Conservation (phyloP, 1,140 invertebrate genomes). For the Diploscapter pachys region DNA sequence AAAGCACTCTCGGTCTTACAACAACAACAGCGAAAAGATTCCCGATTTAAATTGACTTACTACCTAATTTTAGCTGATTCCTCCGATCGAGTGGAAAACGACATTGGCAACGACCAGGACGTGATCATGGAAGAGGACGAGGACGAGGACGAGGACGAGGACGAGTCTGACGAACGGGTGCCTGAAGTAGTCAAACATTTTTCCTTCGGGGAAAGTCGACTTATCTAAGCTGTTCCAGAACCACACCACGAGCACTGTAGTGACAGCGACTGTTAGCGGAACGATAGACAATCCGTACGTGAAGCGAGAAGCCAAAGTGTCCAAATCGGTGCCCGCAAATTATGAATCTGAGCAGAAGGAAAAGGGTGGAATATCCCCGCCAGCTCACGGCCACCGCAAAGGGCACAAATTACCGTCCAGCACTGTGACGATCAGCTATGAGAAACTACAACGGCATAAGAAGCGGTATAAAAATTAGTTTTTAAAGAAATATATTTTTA, state of each 20-base stretch:
- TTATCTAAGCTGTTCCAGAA: constrained; percentile 2
- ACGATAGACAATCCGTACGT: constrained; percentile 26
- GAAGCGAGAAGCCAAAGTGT: constrained; percentile 29
- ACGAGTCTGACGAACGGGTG: constrained; percentile 25
- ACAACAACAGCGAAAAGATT: not conserved
- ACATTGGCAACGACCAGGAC: constrained; percentile 21
- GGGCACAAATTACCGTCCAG: not conserved
- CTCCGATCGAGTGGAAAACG: constrained; percentile 27
- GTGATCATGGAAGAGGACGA: constrained; percentile 32
- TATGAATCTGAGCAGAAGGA: constrained; percentile 23
- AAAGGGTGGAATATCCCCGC: not conserved
- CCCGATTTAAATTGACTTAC: not conserved
- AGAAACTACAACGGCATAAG: constrained; percentile 57
- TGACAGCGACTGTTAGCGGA: constrained; percentile 23
- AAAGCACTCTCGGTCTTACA: not conserved
- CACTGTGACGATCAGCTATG: constrained; percentile 47
- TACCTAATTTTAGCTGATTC: constrained; percentile 21
- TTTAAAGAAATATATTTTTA: not conserved
- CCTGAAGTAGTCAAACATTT: constrained; percentile 2
- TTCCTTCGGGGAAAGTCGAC: not conserved
- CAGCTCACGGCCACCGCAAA: too few relatives aligned
- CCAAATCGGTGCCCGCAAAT: constrained; percentile 28
- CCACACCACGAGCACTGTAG: constrained; percentile 24
- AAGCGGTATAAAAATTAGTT: constrained; percentile 35
- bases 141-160: constrained; percentile 32